Evolutionary conservation across 1,140 invertebrate species (phyloP).

Genomic region (Melitaea cinxia): DNA sequence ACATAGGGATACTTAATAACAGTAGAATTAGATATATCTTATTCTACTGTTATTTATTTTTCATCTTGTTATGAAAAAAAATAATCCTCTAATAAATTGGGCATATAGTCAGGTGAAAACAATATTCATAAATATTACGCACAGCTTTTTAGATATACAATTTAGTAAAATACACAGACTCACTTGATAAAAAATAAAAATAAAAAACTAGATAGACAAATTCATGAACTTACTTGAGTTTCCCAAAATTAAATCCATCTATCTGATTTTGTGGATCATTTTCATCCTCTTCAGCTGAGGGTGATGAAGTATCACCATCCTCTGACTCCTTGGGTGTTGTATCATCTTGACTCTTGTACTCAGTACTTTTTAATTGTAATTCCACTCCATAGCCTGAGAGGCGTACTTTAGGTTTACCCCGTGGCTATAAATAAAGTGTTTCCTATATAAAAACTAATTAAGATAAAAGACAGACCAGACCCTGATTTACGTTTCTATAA

Average conservation of each 20-base stretch:
- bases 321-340: slow-evolving; percentile 82
- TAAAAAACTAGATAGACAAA: too few relatives aligned
- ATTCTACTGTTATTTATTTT: too few relatives aligned
- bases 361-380: slow-evolving; percentile 98
- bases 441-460: background rate
- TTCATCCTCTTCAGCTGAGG: slow-evolving; percentile 84
- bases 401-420: slow-evolving; percentile 84
- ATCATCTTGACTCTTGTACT: slow-evolving; percentile 99
- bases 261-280: slow-evolving; percentile 84
- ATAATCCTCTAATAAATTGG: too few relatives aligned
- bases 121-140: too few relatives aligned
- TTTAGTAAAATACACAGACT: too few relatives aligned
- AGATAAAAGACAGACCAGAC: background rate
- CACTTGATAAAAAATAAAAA: too few relatives aligned
- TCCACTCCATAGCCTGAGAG: slow-evolving; percentile 99
- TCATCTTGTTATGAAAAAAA: too few relatives aligned
- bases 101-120: too few relatives aligned
- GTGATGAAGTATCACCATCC: slow-evolving; percentile 77
- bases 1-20: too few relatives aligned
- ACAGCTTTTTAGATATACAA: too few relatives aligned
- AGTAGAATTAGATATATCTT: too few relatives aligned
- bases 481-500: background rate
- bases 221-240: slow-evolving; percentile 89
- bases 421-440: slow-evolving; percentile 66
- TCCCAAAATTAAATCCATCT: slow-evolving; percentile 95